phyloP scores from a whole-genome alignment of 2,888 invertebrate genomes.

The Nomada fucata region DNA sequence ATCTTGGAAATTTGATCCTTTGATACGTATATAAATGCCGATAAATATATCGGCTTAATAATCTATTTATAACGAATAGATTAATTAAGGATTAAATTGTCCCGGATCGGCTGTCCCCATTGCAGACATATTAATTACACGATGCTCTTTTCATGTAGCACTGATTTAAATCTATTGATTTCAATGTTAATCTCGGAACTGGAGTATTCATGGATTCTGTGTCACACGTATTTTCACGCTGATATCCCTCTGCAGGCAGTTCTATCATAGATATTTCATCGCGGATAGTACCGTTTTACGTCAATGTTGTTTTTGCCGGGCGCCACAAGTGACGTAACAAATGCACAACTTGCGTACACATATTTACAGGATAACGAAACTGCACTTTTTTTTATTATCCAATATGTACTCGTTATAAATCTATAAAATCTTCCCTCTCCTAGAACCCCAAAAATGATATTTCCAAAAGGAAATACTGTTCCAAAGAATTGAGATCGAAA shows the following conservation, averaged over 20 bases:
- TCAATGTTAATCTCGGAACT: slow-evolving; percentile 54
- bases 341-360: not conserved
- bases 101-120: slow-evolving; percentile 14
- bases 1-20: slow-evolving; percentile 25
- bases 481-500: not conserved
- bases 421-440: no score
- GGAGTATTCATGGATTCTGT: slow-evolving; percentile 40
- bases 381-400: no score
- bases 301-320: not conserved
- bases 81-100: slow-evolving; percentile 64
- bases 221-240: slow-evolving; percentile 27
- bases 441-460: no score
- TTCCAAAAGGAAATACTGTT: not conserved
- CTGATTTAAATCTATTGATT: slow-evolving; percentile 59
- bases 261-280: slow-evolving; percentile 26
- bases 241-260: not conserved
- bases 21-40: slow-evolving; percentile 5
- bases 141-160: slow-evolving; percentile 51
- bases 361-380: no score
- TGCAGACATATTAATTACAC: slow-evolving; percentile 51
- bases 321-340: not conserved
- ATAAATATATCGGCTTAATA: slow-evolving; percentile 34
- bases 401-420: no score
- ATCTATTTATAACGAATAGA: slow-evolving; percentile 47
- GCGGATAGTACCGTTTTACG: not conserved